phyloP scores from a whole-genome alignment of 2,797 vertebrate genomes.

The Chrosomus eos region DNA sequence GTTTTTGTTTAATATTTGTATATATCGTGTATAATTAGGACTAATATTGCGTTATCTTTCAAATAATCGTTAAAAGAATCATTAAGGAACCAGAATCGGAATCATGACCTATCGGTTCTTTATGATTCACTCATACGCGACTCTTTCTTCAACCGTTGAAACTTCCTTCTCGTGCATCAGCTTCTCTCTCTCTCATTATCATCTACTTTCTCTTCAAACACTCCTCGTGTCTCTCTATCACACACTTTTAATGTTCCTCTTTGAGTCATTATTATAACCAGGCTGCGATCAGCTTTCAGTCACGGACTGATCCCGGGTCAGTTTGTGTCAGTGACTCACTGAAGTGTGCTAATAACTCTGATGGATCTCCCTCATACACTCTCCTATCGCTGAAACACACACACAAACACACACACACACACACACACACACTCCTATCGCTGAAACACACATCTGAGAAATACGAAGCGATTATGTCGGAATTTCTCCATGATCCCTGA shows the following conservation, averaged over 20 bases:
- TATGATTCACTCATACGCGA: not conserved
- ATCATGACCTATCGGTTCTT: not conserved
- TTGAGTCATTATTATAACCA: not conserved
- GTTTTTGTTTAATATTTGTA: too few relatives aligned
- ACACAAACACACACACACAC: too few relatives aligned
- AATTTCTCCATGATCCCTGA: not conserved
- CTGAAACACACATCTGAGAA: not conserved
- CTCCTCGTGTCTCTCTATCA: not conserved
- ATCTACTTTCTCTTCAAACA: too few relatives aligned
- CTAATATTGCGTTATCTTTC: not conserved
- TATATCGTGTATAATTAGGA: not conserved
- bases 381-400: not conserved
- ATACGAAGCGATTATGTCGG: not conserved
- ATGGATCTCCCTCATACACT: slow-evolving; percentile 50
- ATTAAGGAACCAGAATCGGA: not conserved
- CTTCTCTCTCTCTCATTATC: too few relatives aligned
- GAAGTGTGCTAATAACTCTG: slow-evolving; percentile 60
- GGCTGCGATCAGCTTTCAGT: too few relatives aligned
- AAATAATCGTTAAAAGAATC: not conserved
- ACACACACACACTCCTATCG: too few relatives aligned
- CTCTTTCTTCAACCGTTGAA: too few relatives aligned
- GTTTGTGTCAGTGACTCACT: slow-evolving; percentile 50
- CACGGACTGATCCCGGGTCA: not conserved
- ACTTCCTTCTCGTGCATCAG: too few relatives aligned
- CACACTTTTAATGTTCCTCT: not conserved